phyloP scores from a whole-genome alignment of 2,113 vertebrate genomes.

The Protobothrops flavoviridis region DNA sequence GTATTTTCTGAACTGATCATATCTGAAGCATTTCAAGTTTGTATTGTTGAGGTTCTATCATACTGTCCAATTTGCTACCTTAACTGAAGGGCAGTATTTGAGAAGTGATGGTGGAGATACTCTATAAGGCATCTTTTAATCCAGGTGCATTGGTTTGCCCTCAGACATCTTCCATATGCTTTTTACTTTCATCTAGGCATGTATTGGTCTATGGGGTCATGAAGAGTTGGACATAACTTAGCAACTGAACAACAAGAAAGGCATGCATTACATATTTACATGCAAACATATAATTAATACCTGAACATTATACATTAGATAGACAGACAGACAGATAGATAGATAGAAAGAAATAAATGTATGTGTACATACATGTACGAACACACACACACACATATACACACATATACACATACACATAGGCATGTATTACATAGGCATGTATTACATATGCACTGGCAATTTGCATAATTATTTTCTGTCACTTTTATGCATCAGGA shows the following conservation, averaged over 20 bases:
- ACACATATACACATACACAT: no score
- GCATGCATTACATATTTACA: no score
- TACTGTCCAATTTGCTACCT: not conserved
- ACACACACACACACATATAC: no score
- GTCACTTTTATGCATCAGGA: not conserved
- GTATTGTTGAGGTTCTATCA: not conserved
- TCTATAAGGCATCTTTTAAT: not conserved
- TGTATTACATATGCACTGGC: not conserved
- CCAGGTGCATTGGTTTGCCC: not conserved
- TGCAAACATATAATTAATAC: no score
- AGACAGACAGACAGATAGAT: no score
- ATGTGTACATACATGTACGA: no score
- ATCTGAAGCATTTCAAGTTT: not conserved
- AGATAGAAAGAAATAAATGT: no score
- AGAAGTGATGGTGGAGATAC: no score
- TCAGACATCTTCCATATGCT: not conserved
- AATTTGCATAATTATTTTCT: conserved; percentile 3
- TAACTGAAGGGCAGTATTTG: not conserved
- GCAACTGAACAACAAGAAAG: no score
- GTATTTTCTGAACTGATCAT: not conserved
- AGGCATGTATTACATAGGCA: no score
- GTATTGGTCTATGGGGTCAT: not conserved
- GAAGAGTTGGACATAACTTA: no score
- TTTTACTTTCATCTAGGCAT: not conserved
- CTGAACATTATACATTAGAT: no score